Evolutionary conservation across 2,113 vertebrate genomes (phyloP).

Genomic region (Pogonocichla stellata): DNA sequence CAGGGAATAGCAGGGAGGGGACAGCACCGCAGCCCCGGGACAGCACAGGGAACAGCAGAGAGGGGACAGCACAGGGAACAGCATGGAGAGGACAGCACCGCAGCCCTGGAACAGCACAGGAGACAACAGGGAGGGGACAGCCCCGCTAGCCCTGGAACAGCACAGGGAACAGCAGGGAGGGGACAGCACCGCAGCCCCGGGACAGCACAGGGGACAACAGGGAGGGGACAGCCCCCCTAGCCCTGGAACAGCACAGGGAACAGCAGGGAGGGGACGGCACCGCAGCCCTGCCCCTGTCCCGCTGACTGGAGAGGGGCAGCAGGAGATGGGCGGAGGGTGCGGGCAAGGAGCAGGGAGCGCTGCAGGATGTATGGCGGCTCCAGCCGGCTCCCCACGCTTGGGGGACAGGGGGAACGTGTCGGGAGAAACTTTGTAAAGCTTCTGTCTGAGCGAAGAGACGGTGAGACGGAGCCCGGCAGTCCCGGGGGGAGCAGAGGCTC

Average conservation of each 20-base stretch:
- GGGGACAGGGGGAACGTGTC: neutral
- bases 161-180: neutral
- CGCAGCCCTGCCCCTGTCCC: neutral
- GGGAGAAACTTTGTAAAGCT: neutral
- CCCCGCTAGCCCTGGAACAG: rapidly evolving
- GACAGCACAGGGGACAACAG: too few relatives aligned
- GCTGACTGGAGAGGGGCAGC: neutral
- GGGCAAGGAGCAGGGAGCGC: neutral
- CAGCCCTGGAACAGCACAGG: neutral
- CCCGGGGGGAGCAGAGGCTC: neutral
- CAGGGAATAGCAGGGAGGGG: neutral
- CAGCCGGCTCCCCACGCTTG: neutral
- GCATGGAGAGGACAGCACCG: neutral
- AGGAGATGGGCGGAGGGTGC: neutral
- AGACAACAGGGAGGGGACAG: neutral
- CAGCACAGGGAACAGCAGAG: too few relatives aligned
- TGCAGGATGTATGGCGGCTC: neutral
- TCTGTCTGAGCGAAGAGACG: neutral
- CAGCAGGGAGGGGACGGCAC: neutral
- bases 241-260: neutral
- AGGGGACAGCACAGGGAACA: neutral
- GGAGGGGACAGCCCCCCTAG: neutral
- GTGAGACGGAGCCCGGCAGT: neutral
- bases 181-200: neutral
- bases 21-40: neutral